phyloP scores from a whole-genome alignment of 2,888 invertebrate species.

The Melanotus villosus region DNA sequence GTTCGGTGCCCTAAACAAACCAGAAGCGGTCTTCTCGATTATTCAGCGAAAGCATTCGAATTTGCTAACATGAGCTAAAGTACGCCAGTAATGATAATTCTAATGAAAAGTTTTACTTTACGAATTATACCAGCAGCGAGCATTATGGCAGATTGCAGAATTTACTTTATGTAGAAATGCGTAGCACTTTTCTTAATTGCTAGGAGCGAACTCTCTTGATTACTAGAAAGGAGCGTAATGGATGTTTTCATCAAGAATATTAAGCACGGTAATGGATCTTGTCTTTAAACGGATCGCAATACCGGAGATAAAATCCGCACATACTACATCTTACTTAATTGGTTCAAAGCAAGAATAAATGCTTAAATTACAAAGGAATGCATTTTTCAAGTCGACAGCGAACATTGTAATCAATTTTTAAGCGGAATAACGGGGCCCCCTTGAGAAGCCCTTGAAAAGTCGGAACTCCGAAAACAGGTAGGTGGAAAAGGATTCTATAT shows the following conservation, averaged over 20 bases:
- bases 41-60: background rate
- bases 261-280: background rate
- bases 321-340: too few relatives aligned
- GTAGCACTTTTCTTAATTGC: conserved; percentile 24
- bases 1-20: background rate
- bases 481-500: too few relatives aligned
- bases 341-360: too few relatives aligned
- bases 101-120: background rate
- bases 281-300: background rate
- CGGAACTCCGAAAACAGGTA: too few relatives aligned
- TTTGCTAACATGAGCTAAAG: background rate
- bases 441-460: too few relatives aligned
- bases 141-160: conserved; percentile 5
- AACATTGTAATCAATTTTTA: too few relatives aligned
- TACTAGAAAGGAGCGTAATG: conserved; percentile 2
- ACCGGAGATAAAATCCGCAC: background rate
- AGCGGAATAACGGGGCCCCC: too few relatives aligned
- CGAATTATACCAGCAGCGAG: background rate
- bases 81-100: background rate
- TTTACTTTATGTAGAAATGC: conserved; percentile 14
- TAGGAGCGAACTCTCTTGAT: background rate
- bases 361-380: too few relatives aligned
- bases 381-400: too few relatives aligned
- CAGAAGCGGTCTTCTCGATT: background rate
- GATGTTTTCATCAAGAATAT: conserved; percentile 22